phyloP scores from a whole-genome alignment of 2,888 invertebrate species.

The Automeris io region DNA sequence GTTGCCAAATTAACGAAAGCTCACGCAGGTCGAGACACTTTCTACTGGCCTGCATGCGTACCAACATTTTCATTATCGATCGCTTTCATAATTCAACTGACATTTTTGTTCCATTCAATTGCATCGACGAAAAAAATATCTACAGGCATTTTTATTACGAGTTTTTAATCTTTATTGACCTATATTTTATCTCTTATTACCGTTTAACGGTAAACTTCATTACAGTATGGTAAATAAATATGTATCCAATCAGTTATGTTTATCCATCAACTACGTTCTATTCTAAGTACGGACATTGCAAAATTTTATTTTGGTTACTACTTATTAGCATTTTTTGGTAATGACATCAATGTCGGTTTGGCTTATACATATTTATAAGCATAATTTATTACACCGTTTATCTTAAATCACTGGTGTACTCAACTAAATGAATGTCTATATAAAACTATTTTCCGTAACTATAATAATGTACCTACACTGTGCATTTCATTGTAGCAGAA shows the following conservation, averaged over 20 bases:
- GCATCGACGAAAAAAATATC: constrained; percentile 37
- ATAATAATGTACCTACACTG: constrained; percentile 53
- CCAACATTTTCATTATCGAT: constrained; percentile 72
- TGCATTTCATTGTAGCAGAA: constrained; percentile 50
- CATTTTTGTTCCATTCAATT: constrained; percentile 69
- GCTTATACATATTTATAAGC: constrained; percentile 63
- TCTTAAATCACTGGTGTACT: constrained; percentile 51
- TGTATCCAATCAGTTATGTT: background rate
- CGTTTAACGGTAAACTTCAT: constrained; percentile 12
- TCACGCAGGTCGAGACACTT: constrained; percentile 69
- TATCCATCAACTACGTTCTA: constrained; percentile 4
- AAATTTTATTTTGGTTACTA: constrained; percentile 3
- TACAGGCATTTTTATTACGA: constrained; percentile 32
- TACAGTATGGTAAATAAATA: background rate
- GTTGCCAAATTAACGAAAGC: constrained; percentile 69
- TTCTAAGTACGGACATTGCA: constrained; percentile 8
- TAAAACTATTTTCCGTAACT: too few species aligned
- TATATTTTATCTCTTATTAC: constrained; percentile 25
- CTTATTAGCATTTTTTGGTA: constrained; percentile 42
- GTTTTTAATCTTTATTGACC: constrained; percentile 32
- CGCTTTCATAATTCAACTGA: constrained; percentile 73
- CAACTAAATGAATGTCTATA: constrained; percentile 50
- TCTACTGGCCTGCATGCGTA: constrained; percentile 60
- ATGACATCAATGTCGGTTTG: constrained; percentile 44
- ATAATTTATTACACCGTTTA: constrained; percentile 60